Conservation (phyloP, 1,140 invertebrate genomes). For the Druon quercuslanigerum region DNA sequence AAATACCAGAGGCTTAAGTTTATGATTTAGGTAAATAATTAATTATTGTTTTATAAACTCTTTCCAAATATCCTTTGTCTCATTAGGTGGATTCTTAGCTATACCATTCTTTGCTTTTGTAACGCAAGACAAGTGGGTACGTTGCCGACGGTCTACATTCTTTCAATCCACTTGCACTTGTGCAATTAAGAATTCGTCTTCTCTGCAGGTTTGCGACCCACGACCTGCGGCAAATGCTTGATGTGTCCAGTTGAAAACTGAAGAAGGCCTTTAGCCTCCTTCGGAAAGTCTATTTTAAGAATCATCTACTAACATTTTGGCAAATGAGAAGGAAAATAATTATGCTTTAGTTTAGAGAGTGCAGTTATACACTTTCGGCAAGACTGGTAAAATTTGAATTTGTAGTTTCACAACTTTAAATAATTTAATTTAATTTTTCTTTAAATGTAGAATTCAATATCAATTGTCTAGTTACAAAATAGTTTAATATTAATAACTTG, state of each 20-base stretch:
- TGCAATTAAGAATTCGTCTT: too few species aligned
- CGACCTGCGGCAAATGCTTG: too few species aligned
- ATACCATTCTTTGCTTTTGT: neutral
- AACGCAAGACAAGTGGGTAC: slow-evolving; percentile 23
- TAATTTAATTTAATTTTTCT: too few species aligned
- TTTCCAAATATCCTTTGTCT: neutral
- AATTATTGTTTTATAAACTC: neutral
- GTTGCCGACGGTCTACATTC: slow-evolving; percentile 37
- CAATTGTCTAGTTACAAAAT: too few species aligned
- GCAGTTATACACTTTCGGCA: neutral
- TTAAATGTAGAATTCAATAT: too few species aligned
- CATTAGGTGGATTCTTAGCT: neutral
- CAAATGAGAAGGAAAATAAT: neutral
- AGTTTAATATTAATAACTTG: too few species aligned
- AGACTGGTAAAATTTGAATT: too few species aligned
- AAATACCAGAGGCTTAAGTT: too few species aligned
- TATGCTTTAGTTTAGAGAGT: neutral
- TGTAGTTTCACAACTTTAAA: too few species aligned
- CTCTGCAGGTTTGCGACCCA: too few species aligned
- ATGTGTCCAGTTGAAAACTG: neutral
- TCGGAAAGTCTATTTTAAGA: neutral
- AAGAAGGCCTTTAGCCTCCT: neutral
- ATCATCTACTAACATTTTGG: neutral
- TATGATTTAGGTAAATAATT: neutral
- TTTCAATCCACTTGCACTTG: neutral